phyloP scores from a whole-genome alignment of 2,113 vertebrate genomes.

The zebrafish (Danio rerio) region GRCz12tu NC_133184.1:49601501-49602000 shows the following conservation, averaged over 20 bases:
- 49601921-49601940: constrained; percentile 45
- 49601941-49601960: constrained; percentile 43
- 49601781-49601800: not conserved
- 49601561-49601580: not conserved
- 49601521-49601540: not conserved
- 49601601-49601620: not conserved
- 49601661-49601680: constrained; percentile 34
- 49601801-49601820: constrained; percentile 34
- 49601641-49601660: not conserved
- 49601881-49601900: constrained; percentile 54
- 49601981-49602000: constrained; percentile 48
- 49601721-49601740: constrained; percentile 18
- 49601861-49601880: constrained; percentile 43
- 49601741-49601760: constrained; percentile 33
- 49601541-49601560: not conserved
- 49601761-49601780: not conserved
- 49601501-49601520: not conserved
- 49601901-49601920: constrained; percentile 57
- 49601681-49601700: not conserved
- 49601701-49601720: constrained; percentile 17
- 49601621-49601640: constrained; percentile 10
- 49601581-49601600: constrained; percentile 3
- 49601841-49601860: constrained; percentile 59
- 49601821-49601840: constrained; percentile 41
- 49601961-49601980: constrained; percentile 44